Conservation (phyloP, 2,797 vertebrate species). For the Nyctalus aviator region DNA sequence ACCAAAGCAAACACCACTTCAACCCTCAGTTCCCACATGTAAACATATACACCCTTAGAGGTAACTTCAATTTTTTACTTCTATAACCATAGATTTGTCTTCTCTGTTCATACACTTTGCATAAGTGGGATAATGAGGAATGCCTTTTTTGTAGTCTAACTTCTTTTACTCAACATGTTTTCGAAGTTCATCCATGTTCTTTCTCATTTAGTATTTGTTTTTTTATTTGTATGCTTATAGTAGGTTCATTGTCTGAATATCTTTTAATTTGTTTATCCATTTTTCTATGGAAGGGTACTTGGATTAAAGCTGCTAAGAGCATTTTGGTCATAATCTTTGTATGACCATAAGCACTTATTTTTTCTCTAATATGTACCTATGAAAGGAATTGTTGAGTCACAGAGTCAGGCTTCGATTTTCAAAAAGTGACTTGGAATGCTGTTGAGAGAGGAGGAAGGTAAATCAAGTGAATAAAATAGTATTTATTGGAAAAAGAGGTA, state of each 20-base stretch:
- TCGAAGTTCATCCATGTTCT: background rate
- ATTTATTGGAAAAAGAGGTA: background rate
- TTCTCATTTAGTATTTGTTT: constrained; percentile 20
- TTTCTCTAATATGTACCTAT: background rate
- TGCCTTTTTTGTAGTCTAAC: background rate
- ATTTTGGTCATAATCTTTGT: background rate
- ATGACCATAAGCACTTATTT: background rate
- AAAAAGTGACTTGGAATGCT: constrained; percentile 31
- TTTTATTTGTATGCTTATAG: constrained; percentile 4
- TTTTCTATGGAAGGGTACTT: constrained; percentile 9
- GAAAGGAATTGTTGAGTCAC: background rate
- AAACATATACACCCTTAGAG: background rate
- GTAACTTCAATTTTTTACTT: background rate
- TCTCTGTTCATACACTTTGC: background rate
- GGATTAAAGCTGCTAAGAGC: background rate
- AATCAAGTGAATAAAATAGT: constrained; percentile 29
- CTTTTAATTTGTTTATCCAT: background rate
- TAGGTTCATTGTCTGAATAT: background rate
- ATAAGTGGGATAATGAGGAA: background rate
- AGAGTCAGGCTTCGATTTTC: background rate
- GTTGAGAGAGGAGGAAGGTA: background rate
- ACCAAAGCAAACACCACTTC: background rate
- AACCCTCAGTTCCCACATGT: too few species aligned
- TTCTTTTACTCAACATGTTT: background rate
- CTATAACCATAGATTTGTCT: background rate